Base-by-base conservation (phyloP, 2,888 invertebrate genomes). In the Pollenia labialis region DNA sequence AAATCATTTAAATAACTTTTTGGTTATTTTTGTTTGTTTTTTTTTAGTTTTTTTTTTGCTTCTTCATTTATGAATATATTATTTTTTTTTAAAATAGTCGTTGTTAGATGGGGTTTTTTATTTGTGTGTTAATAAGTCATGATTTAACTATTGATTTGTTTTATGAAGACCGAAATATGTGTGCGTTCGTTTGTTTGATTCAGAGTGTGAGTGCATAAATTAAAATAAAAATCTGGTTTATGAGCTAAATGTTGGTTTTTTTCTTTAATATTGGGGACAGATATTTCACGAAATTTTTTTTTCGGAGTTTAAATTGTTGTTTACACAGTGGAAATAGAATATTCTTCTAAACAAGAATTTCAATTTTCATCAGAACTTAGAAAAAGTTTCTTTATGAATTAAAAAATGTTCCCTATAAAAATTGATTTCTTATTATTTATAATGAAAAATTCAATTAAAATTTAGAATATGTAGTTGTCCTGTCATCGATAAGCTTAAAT, bases 81-180 rank as follows among this genome's bases (percentile, higher is more conserved):
- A 64, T 77, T 54, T 11, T 46, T 32, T 71, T 40, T 42, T 72
- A 18, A 46, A 44, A 48, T 42, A 44, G n/a, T 68, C 11, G 54
- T 11, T 75, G 46, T 6, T 56, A 0, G 50, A 9, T 52, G 32
- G 4, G 12, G 0, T 14, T 62, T 62, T 16, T 62, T 69, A 62
- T 77, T 54, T 66, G 56, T 76, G 68, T 87, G 72, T 68, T 80
- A 81, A 84, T 68, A 84, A 81, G 72, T 84, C 83, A 77, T 87
- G 84, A 72, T 74, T 87, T 84, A 72, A 71, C 74, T 87, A 74
- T 74, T 81, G 62, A 83, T 83, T 52, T 48, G 23, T 42, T 87
- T 87, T 76, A 66, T 60, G 58, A 46, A 32, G 32, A 32, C 10
- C 69, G n/a, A 58, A 58, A 18, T 58, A 42, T 11, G 42, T 62